phyloP scores from a whole-genome alignment of 2,888 invertebrate genomes.

The Archips xylosteana region DNA sequence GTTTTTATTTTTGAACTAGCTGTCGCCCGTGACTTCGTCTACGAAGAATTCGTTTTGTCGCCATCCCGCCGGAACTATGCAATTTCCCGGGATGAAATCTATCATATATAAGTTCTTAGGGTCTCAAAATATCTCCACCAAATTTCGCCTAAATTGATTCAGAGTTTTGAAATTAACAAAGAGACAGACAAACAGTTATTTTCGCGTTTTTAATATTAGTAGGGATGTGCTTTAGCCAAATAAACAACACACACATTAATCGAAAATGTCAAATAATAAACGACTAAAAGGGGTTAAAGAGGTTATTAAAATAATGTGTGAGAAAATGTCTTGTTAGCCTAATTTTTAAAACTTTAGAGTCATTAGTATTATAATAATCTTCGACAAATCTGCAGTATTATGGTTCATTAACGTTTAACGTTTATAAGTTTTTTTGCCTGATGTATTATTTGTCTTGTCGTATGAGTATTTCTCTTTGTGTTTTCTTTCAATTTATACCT shows the following conservation, averaged over 20 bases:
- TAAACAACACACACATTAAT: slow-evolving; percentile 27
- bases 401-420: background rate
- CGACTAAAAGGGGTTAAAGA: slow-evolving; percentile 24
- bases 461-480: background rate
- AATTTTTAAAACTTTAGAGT: background rate
- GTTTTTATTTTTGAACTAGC: slow-evolving; percentile 7
- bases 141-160: too few relatives aligned
- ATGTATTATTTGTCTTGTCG: background rate
- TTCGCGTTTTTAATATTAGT: too few relatives aligned
- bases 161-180: too few relatives aligned
- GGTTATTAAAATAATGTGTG: slow-evolving; percentile 28
- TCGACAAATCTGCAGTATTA: background rate
- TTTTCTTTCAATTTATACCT: background rate
- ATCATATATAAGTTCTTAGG: too few relatives aligned
- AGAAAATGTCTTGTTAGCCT: slow-evolving; percentile 26
- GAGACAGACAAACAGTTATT: too few relatives aligned
- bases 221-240: slow-evolving; percentile 22
- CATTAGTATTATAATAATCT: background rate
- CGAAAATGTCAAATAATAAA: slow-evolving; percentile 19
- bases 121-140: too few relatives aligned
- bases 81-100: too few relatives aligned
- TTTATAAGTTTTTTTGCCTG: background rate
- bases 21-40: too few relatives aligned
- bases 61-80: too few relatives aligned
- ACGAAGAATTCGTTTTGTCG: too few relatives aligned